Base-by-base conservation (phyloP, 2,797 vertebrate species). In the Notoglanidium macrostoma region DNA sequence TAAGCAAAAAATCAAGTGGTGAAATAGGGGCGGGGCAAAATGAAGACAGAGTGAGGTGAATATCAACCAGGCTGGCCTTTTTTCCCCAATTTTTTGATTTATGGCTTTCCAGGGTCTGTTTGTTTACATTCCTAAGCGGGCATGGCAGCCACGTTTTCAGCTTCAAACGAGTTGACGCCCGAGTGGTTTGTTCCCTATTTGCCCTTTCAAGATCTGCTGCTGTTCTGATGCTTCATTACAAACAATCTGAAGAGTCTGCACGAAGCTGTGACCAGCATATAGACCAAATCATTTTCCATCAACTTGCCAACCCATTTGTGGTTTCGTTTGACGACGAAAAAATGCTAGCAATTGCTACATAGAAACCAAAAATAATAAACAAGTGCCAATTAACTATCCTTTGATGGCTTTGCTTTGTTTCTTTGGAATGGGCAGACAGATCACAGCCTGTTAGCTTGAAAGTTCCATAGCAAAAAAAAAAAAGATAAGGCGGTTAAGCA, bases 91-190 rank as follows among this genome's bases (percentile, higher is more conserved):
- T 87, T 67, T 90, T 88, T 91, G 90, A 90, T 92, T 93, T 91
- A 94, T 93, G 91, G 84, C 80, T 93, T 93, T 92, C 92, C 90
- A 57, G 91, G 88, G 85, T 90, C 89, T 92, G 93, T 94, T 96
- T 94, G 92, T 94, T 95, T 94, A 93, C 94, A 94, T 94, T 91
- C 93, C 90, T 90, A 92, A 92, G 92, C 87, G 91, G 86, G 90
- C 86, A 82, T 92, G 90, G 92, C 93, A 92, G 91, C 92, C 89
- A 90, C 92, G 89, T 93, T 89, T 83, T 88, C 85, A 91, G 94
- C 91, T 89, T 94, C 93, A 93, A 93, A 94, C 90, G 90, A 92
- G 89, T 90, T 89, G 5, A 90, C 89, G 88, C 86, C 80, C 54
- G 80, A 83, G 32, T 68, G 86, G 26, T 79, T 21, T 92, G 92